Conservation (phyloP, 2,888 invertebrate species). For the Punctoribates punctum region DNA sequence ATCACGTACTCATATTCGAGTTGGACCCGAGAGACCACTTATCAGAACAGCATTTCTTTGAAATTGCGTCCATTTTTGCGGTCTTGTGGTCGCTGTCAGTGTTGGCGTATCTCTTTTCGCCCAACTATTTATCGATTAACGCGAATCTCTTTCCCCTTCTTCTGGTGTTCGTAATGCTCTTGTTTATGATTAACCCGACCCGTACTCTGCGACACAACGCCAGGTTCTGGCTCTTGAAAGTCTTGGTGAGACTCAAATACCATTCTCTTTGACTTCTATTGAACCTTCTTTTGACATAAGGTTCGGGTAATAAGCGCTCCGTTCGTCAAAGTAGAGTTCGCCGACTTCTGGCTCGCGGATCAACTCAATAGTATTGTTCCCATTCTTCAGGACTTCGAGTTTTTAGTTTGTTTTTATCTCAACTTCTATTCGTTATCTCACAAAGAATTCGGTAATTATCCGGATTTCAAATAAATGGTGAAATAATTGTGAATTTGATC, state of each 20-base stretch:
- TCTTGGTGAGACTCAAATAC: constrained; percentile 61
- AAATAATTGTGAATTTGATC: not conserved
- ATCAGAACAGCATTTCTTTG: constrained; percentile 86
- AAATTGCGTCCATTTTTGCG: constrained; percentile 84
- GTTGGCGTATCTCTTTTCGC: constrained; percentile 74
- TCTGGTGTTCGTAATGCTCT: constrained; percentile 67
- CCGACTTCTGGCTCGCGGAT: constrained; percentile 98
- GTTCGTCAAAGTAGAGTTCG: constrained; percentile 87
- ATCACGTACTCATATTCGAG: constrained; percentile 96
- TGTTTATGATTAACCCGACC: constrained; percentile 86
- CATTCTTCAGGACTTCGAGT: constrained; percentile 89
- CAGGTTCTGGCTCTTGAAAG: constrained; percentile 85
- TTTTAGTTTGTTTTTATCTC: constrained; percentile 84
- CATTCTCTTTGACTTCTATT: not conserved
- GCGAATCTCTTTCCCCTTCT: constrained; percentile 87
- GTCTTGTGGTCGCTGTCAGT: constrained; percentile 91
- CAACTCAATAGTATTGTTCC: constrained; percentile 89
- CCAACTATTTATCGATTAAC: constrained; percentile 74
- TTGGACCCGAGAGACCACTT: constrained; percentile 88
- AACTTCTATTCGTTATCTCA: constrained; percentile 50
- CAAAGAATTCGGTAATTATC: constrained; percentile 8
- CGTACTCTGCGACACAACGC: constrained; percentile 87
- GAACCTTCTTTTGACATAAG: constrained; percentile 55
- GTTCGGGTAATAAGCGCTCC: constrained; percentile 81
- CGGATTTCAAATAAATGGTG: not conserved